These are phyloP conservation scores for Eristalinus aeneus DNA, from an alignment of 2,888 invertebrate genomes.

Conservation along the genomic window DNA sequence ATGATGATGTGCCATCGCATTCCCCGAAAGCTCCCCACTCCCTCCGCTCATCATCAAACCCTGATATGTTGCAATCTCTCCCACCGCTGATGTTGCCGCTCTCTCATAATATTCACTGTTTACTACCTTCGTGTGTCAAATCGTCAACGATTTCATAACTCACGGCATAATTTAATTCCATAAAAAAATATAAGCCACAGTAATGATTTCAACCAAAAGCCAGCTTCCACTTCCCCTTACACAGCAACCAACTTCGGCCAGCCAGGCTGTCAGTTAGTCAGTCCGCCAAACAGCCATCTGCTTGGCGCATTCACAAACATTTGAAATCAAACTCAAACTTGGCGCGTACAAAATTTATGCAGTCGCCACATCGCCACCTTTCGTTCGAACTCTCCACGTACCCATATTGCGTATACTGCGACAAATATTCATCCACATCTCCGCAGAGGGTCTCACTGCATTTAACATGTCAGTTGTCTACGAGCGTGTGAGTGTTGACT, in stretches of 20 bases:
- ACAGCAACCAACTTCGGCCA: background rate
- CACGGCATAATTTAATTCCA: conserved; percentile 46
- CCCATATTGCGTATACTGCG: conserved; percentile 43
- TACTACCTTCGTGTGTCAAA: conserved; percentile 52
- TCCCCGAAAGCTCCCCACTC: conserved; percentile 9
- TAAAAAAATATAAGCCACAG: background rate
- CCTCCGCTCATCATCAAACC: background rate
- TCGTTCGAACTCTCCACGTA: conserved; percentile 22
- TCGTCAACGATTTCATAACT: conserved; percentile 53
- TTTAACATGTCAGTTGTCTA: background rate
- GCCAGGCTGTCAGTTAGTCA: background rate
- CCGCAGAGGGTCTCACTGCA: conserved; percentile 9
- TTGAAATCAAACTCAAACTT: conserved; percentile 32
- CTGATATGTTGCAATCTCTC: background rate
- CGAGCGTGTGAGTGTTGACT: background rate
- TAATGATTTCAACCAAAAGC: conserved; percentile 22
- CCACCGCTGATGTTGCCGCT: background rate
- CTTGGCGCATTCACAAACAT: conserved; percentile 19
- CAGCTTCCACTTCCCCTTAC: conserved; percentile 39
- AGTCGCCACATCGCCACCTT: conserved; percentile 17
- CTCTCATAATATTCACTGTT: conserved; percentile 29
- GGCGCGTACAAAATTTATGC: conserved; percentile 42
- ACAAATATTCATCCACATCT: conserved; percentile 53
- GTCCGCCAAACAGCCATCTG: conserved; percentile 3
- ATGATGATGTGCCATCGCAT: conserved; percentile 13